Conservation (phyloP, 2,888 invertebrate genomes). For the Ichneumon xanthorius region DNA sequence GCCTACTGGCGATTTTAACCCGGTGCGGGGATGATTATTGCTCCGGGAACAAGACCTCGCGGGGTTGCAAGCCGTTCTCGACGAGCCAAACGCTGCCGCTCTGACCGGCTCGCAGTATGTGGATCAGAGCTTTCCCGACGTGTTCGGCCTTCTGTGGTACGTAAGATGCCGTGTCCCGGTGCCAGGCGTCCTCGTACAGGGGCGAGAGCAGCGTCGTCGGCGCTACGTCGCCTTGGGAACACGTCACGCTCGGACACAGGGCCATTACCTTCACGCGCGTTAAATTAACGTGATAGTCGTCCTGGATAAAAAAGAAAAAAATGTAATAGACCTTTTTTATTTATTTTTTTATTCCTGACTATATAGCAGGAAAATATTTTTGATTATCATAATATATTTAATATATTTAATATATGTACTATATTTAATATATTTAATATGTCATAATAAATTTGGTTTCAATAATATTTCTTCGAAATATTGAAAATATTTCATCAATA, state of each 20-base stretch:
- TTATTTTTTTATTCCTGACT: neutral
- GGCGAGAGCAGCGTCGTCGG: slow-evolving; percentile 90
- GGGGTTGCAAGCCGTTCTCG: slow-evolving; percentile 89
- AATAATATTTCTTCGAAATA: neutral
- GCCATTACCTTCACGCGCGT: slow-evolving; percentile 91
- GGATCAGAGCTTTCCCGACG: slow-evolving; percentile 89
- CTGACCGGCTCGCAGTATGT: slow-evolving; percentile 88
- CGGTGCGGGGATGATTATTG: slow-evolving; percentile 70
- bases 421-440: no score
- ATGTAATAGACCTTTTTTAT: neutral
- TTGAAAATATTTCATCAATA: neutral
- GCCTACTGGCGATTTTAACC: slow-evolving; percentile 21
- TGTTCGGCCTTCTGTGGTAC: slow-evolving; percentile 89
- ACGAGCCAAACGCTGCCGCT: slow-evolving; percentile 91
- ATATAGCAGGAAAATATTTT: no score
- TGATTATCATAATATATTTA: no score
- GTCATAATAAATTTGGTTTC: no score
- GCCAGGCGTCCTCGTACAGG: slow-evolving; percentile 91
- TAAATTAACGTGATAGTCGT: slow-evolving; percentile 90
- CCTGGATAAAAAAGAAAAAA: slow-evolving; percentile 83
- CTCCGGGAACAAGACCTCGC: slow-evolving; percentile 85
- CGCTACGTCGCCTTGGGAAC: slow-evolving; percentile 88
- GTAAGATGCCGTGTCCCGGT: slow-evolving; percentile 88
- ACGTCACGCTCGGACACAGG: slow-evolving; percentile 90
- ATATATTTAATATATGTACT: no score